Evolutionary conservation across 2,113 vertebrate genomes (phyloP).

Genomic region (Toxostoma redivivum): DNA sequence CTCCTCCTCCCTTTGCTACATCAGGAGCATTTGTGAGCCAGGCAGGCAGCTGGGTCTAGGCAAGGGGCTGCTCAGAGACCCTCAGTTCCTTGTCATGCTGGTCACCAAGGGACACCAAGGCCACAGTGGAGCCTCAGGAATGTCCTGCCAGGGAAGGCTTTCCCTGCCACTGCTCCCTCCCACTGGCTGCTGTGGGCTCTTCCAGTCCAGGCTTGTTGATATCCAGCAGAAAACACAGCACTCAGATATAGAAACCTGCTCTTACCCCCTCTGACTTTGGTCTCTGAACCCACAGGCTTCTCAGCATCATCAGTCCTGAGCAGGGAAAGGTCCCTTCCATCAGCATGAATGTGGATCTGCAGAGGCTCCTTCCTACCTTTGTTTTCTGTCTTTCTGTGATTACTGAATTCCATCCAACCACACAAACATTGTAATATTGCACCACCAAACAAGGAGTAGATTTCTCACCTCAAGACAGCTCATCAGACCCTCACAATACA

Average conservation of each 20-base stretch:
- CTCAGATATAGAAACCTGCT: neutral
- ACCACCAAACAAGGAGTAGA: fast-evolving
- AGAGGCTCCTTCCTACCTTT: neutral
- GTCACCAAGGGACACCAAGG: neutral
- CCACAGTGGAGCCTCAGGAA: neutral
- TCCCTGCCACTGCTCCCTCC: neutral
- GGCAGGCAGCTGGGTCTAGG: neutral
- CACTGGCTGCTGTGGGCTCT: neutral
- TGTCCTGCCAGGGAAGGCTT: neutral
- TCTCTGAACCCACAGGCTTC: neutral
- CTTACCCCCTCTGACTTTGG: neutral
- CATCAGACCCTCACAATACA: neutral
- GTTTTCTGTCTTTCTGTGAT: neutral
- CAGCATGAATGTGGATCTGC: fast-evolving
- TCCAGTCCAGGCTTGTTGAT: neutral
- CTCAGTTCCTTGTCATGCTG: neutral
- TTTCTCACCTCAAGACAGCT: neutral
- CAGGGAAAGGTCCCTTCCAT: fast-evolving
- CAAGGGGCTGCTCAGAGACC: neutral
- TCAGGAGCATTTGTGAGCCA: neutral
- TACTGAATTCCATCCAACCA: neutral
- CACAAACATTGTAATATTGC: neutral
- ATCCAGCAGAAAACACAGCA: neutral
- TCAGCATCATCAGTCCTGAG: neutral
- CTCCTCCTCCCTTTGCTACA: neutral